Base-by-base conservation (phyloP, 1,140 invertebrate genomes). In the Drosophila neocordata region DNA sequence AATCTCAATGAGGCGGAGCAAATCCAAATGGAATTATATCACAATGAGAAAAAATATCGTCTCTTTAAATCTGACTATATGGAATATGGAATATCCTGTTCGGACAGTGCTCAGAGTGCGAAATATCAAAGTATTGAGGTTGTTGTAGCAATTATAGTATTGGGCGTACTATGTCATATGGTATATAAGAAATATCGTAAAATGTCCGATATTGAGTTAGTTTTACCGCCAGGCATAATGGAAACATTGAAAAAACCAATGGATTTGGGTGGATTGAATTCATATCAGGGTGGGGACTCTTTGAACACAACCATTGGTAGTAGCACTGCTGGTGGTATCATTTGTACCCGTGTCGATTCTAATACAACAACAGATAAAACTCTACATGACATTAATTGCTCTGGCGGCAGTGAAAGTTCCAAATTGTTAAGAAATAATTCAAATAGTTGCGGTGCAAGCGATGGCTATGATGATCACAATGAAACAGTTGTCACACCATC, bases 151-250 rank as follows among this genome's bases (percentile, higher is more conserved):
- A 38, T 79, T 1, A 27, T 79, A 0, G 65, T 83, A 13, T 12
- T 83, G 0, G 61, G 61, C 9, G 61, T 68, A 0, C 58, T 66
- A 11, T 59, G 41, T 6, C 65, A 79, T 1, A 34, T 63, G 7
- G 66, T 34, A 11, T 87, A 77, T 48, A 75, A 71, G 31, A 83
- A 79, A 52, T 71, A 62, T 11, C 65, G 63, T 13, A 83, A 89
- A 48, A 88, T 88, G 83, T 79, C 83, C 0, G 76, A 88, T 18
- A 88, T 88, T 20, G 73, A 70, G 4, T n/a, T 79, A 13, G 73
- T 73, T 22, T 58, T 88, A 57, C 83, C 83, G 8, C 65, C 71
- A 12, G 83, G 83, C 13, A 69, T 87, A 0, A 70, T 77, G n/a
- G 83, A 87, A 27, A 64, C 51, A 0, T 38, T 77, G 2, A 89